Percentiles rank a stretch among this genome's conserved stretches.
Conservation (phyloP, 2,113 vertebrate species). For the Galbula dea region DNA sequence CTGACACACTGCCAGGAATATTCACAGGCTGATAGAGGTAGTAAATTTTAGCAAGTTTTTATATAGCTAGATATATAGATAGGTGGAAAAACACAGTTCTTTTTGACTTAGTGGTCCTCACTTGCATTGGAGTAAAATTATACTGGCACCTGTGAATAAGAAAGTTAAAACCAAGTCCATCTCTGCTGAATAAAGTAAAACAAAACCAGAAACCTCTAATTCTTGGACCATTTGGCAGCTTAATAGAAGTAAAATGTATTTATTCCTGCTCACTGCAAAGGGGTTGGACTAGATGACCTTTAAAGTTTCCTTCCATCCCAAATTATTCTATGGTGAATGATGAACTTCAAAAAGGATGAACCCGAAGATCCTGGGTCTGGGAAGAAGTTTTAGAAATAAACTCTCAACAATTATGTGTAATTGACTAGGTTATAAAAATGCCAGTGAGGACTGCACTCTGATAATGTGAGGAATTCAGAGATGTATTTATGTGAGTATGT, state of each 20-base stretch:
- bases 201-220: neutral
- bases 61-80: neutral
- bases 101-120: constrained; percentile 13
- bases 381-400: neutral
- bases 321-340: neutral
- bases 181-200: neutral
- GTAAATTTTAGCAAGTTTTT: constrained; percentile 33
- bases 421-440: neutral
- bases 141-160: neutral
- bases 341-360: neutral
- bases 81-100: neutral
- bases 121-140: neutral
- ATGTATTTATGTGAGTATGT: neutral
- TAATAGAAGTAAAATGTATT: neutral
- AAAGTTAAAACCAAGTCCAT: neutral
- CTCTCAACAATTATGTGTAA: neutral
- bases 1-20: neutral
- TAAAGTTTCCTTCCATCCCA: neutral
- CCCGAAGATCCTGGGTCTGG: neutral
- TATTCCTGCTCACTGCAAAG: neutral
- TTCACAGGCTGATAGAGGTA: constrained; percentile 5
- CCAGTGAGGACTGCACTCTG: neutral
- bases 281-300: neutral
- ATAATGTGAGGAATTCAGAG: neutral
- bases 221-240: neutral